These are phyloP conservation scores for Anhinga anhinga DNA, from an alignment of 2,113 vertebrate genomes.

Conservation along the genomic window DNA sequence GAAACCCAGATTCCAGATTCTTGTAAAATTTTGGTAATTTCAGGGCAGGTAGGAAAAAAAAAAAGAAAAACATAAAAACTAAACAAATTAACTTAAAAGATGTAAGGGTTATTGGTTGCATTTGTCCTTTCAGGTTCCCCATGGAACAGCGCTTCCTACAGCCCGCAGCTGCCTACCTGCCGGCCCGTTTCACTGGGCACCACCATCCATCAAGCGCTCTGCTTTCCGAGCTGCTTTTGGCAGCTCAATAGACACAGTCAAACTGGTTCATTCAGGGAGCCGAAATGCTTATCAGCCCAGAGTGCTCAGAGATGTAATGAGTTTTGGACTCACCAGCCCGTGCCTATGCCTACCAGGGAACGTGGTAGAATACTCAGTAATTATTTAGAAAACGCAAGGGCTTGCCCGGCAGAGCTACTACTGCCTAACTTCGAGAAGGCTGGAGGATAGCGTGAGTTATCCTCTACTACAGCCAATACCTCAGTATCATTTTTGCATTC, in stretches of 20 bases:
- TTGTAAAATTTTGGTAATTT: background rate
- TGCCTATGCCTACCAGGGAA: background rate
- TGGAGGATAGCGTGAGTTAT: background rate
- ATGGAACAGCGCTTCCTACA: background rate
- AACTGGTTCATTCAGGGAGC: background rate
- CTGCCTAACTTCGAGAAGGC: background rate
- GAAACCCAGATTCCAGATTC: background rate
- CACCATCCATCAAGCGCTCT: accelerated
- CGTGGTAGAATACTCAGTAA: background rate
- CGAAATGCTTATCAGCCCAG: background rate
- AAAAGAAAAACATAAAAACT: accelerated
- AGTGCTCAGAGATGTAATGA: background rate
- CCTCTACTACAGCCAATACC: background rate
- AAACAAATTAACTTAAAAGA: background rate
- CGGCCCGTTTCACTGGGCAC: accelerated
- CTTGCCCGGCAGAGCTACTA: background rate
- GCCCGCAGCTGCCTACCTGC: background rate
- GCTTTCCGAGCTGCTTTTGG: background rate
- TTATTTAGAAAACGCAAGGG: background rate
- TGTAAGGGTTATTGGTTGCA: background rate
- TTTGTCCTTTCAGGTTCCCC: background rate
- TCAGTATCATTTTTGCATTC: background rate
- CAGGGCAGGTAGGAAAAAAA: background rate
- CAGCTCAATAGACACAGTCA: accelerated
- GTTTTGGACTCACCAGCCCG: background rate